A percentile compares a stretch with the other conserved stretches of the same genome.
Conservation (phyloP, 2,113 vertebrate species). For the Dunckerocampus dactyliophorus region DNA sequence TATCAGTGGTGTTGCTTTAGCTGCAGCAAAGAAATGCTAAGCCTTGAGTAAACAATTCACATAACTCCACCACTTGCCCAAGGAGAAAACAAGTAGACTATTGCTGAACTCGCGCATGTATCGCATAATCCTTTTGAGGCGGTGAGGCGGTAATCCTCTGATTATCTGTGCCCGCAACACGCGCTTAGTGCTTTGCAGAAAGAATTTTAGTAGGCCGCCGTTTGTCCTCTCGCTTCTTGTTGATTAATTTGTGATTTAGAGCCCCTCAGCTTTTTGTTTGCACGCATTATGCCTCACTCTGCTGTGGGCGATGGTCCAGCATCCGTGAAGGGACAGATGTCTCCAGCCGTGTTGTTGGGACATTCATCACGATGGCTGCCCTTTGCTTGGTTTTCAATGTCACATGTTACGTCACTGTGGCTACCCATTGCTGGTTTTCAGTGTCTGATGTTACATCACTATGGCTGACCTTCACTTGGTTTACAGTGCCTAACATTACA, state of each 20-base stretch:
- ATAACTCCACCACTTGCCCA: background rate
- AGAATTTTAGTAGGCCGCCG: conserved; percentile 22
- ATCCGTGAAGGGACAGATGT: conserved; percentile 14
- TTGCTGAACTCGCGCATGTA: conserved; percentile 33
- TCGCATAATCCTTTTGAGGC: conserved; percentile 47
- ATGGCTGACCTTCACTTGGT: too few relatives aligned
- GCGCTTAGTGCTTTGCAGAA: conserved; percentile 31
- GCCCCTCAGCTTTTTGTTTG: conserved; percentile 14
- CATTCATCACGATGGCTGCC: background rate
- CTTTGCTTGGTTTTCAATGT: conserved; percentile 1
- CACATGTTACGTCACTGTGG: background rate
- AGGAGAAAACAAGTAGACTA: conserved; percentile 15
- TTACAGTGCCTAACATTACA: too few relatives aligned
- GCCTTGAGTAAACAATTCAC: conserved; percentile 1
- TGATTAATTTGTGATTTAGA: conserved; percentile 39
- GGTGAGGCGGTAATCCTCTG: conserved; percentile 48
- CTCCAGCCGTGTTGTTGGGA: conserved; percentile 11
- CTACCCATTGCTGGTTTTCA: too few relatives aligned
- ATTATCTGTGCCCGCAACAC: conserved; percentile 43
- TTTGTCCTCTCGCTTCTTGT: conserved; percentile 24
- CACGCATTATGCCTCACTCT: conserved; percentile 13
- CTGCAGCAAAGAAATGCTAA: background rate
- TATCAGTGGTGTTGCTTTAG: too few relatives aligned
- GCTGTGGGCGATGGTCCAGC: conserved; percentile 16
- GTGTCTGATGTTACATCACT: too few relatives aligned